A percentile compares a stretch with the other conserved stretches of the same genome.
Evolutionary conservation across 2,113 vertebrate species (phyloP).

Genomic region (Mugil cephalus): DNA sequence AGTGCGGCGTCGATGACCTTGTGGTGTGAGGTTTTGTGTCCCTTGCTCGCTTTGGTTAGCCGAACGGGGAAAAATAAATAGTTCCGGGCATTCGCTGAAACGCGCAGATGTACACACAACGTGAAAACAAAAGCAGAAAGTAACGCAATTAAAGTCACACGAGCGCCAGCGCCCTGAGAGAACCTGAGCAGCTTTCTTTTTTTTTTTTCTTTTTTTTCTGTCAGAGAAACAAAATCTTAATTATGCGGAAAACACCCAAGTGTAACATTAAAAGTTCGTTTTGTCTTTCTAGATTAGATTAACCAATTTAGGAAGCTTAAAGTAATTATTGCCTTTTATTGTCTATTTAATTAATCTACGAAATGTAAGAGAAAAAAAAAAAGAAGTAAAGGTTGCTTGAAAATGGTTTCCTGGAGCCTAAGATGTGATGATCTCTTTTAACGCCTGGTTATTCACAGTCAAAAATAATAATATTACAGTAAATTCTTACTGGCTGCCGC

Average conservation of each 20-base stretch:
- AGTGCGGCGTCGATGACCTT: slow-evolving; percentile 73
- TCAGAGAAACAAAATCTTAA: neutral
- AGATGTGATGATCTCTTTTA: neutral
- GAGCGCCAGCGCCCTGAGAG: slow-evolving; percentile 7
- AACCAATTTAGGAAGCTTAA: neutral
- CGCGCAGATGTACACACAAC: neutral
- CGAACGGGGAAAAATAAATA: slow-evolving; percentile 59
- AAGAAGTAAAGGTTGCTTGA: neutral
- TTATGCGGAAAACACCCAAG: neutral
- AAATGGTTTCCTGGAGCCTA: neutral
- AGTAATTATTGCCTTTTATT: neutral
- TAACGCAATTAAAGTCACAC: slow-evolving; percentile 5
- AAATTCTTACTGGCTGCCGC: too few species aligned
- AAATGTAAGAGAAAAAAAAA: neutral
- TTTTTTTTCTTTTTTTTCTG: too few species aligned
- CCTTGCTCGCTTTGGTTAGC: slow-evolving; percentile 35
- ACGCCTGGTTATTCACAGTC: neutral
- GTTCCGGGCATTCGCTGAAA: slow-evolving; percentile 38
- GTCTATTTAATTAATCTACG: neutral
- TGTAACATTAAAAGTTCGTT: neutral
- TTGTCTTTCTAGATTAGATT: neutral
- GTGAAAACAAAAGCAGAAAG: slow-evolving; percentile 8
- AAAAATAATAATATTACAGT: neutral
- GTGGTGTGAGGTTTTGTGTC: slow-evolving; percentile 71
- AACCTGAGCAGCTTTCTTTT: neutral